These are phyloP conservation scores for Diplosoma virens DNA, from an alignment of 23 tunicate genomes.

Conservation along the genomic window DNA sequence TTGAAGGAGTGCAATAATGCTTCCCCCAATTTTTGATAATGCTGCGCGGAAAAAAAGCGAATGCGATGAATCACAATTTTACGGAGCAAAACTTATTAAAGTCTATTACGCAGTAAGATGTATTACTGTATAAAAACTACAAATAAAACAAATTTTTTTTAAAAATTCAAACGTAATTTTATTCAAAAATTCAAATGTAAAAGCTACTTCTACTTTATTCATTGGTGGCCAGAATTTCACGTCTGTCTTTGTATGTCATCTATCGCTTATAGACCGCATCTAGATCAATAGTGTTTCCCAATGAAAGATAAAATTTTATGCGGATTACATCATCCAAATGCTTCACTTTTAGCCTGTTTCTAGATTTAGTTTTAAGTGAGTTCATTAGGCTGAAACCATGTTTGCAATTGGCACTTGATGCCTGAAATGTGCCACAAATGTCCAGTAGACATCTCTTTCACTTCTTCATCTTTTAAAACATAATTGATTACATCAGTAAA, in stretches of 20 bases:
- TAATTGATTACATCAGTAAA: slow-evolving; percentile 1
- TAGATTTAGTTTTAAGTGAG: slow-evolving; percentile 6
- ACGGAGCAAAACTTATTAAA: not conserved
- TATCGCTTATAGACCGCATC: slow-evolving; percentile 7
- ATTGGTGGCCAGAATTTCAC: slow-evolving; percentile 3
- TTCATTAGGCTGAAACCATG: slow-evolving; percentile 21
- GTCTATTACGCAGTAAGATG: not conserved
- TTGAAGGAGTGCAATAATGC: no score
- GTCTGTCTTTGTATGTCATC: slow-evolving; percentile 8
- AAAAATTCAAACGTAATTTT: no score
- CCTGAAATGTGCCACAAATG: slow-evolving; percentile 18
- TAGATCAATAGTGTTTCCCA: slow-evolving; percentile 9
- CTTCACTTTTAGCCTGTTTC: slow-evolving; percentile 13
- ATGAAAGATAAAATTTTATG: slow-evolving; percentile 11
- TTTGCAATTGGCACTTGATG: slow-evolving; percentile 24
- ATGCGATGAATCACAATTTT: not conserved
- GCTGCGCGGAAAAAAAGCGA: not conserved
- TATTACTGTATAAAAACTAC: not conserved
- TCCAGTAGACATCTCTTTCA: slow-evolving; percentile 13
- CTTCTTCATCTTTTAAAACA: not conserved
- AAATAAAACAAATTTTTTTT: not conserved
- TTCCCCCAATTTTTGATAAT: not conserved
- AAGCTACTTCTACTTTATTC: not conserved
- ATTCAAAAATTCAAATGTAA: not conserved
- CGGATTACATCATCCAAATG: slow-evolving; percentile 33